A percentile compares a stretch with the other conserved stretches of the same genome.
phyloP scores from a whole-genome alignment of 1,140 invertebrate genomes.

The Acyrthosiphon pisum region DNA sequence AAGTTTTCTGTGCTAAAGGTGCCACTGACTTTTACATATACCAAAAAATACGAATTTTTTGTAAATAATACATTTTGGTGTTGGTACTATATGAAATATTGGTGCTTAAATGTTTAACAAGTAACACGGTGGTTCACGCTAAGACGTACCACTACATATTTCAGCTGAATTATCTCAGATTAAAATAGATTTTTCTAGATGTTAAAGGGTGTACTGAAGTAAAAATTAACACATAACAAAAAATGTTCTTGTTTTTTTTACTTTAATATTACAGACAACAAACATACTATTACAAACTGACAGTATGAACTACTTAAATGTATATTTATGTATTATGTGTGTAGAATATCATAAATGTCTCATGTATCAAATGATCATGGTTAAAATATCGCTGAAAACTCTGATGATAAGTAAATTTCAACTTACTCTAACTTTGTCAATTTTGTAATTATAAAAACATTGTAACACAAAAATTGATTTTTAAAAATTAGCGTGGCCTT shows the following conservation, averaged over 20 bases:
- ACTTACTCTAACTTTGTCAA: background rate
- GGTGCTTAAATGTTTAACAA: background rate
- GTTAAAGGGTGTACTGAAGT: background rate
- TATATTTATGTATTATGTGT: background rate
- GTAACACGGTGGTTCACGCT: background rate
- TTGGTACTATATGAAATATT: constrained; percentile 12
- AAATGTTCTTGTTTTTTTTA: no score
- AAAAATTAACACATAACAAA: background rate
- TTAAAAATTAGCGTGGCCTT: no score
- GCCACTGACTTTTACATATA: background rate
- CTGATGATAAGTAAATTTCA: background rate
- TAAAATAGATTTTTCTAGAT: background rate
- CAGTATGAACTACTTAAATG: background rate
- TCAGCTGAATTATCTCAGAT: background rate
- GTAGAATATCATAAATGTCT: background rate
- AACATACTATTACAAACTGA: background rate
- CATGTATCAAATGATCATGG: background rate
- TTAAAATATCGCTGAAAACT: background rate
- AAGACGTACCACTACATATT: background rate
- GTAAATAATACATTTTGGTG: background rate
- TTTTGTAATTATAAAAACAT: background rate
- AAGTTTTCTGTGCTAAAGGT: background rate
- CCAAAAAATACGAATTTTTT: background rate
- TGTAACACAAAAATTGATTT: no score
- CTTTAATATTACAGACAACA: background rate